Base-by-base conservation (phyloP, 2,888 invertebrate species). In the Drosophila meridionalis region DNA sequence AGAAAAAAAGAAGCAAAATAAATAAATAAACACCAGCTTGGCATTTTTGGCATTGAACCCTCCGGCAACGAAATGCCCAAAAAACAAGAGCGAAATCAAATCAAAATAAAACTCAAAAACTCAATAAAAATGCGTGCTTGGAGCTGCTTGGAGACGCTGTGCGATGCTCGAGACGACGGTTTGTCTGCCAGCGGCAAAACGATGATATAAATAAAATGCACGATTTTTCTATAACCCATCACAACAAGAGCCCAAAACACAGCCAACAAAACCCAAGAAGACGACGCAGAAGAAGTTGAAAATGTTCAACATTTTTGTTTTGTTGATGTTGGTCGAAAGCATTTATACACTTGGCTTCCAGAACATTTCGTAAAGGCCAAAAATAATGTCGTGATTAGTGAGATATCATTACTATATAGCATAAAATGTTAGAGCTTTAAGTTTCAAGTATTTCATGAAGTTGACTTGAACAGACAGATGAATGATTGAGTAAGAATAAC, bases 31-130 rank as follows among this genome's bases (percentile, higher is more conserved):
- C 69, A 70, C 72, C 76, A 83, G 76, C 76, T 80, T 77, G 76
- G 82, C 82, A 89, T 82, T 75, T 80, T 91, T 89, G 91, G 87
- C 91, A 91, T 89, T 91, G 90, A 88, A 83, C 90, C 86, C 88
- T 80, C 71, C 71, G 90, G 87, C 82, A 62, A 77, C 45, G 40
- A 74, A 72, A 74, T 62, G 57, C 57, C 70, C 64, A 60, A 66
- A 66, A 73, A 74, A 74, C 42, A 60, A 38, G 68, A 75, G 73
- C 73, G 72, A 82, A 76, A 81, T 76, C 34, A 82, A 82, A 75
- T 78, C 82, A 87, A 78, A 83, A 82, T 76, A 86, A 89, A 83
- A 78, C 79, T 78, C 64, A 86, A 81, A 89, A 83, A 76, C 78
- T 78, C 69, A 86, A 81, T 69, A 81, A 88, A 78, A 82, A 89